Conservation (phyloP, 1,140 invertebrate genomes). For the Notospermus geniculatus region DNA sequence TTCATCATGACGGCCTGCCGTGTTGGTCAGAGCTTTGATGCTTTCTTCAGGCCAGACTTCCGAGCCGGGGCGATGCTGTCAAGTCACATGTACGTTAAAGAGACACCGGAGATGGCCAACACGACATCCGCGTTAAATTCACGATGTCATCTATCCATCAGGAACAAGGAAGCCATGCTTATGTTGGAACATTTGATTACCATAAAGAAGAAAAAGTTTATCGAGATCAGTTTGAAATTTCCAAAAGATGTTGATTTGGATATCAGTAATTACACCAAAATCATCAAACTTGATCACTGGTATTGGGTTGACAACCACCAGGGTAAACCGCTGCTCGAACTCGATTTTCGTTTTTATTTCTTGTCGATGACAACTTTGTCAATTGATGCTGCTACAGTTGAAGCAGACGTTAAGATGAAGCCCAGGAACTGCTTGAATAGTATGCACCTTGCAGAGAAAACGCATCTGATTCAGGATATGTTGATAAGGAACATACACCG, state of each 20-base stretch:
- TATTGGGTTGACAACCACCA: conserved; percentile 11
- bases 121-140: not conserved
- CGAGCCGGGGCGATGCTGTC: not conserved
- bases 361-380: conserved; percentile 5
- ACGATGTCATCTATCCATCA: not conserved
- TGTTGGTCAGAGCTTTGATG: too few species aligned
- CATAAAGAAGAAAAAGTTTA: conserved; percentile 3
- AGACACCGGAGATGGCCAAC: conserved; percentile 4
- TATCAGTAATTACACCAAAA: not conserved
- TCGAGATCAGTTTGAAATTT: conserved; percentile 10
- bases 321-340: conserved; percentile 9
- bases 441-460: not conserved
- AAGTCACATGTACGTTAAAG: not conserved
- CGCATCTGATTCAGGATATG: conserved; percentile 2
- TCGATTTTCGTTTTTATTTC: conserved; percentile 9
- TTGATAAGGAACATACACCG: not conserved
- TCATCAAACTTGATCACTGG: conserved; percentile 9
- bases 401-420: conserved; percentile 3
- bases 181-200: not conserved
- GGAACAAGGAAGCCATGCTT: not conserved
- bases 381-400: not conserved
- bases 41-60: too few species aligned
- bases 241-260: not conserved
- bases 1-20: too few species aligned
- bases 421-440: conserved; percentile 7